phyloP scores from a whole-genome alignment of 2,113 vertebrate genomes.

The Acanthochromis polyacanthus region DNA sequence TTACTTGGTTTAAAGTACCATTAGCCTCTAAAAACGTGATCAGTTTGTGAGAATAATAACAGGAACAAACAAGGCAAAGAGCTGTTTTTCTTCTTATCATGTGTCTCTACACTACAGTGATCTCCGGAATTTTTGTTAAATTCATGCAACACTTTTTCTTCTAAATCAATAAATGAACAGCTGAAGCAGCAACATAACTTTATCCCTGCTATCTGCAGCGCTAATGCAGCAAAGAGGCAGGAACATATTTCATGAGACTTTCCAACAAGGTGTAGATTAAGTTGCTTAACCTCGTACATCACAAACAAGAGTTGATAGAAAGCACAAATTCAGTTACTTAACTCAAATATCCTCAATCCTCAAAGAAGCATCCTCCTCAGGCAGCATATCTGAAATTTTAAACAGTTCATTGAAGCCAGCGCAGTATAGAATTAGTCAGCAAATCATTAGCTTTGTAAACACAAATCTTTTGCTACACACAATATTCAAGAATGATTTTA shows the following conservation, averaged over 20 bases:
- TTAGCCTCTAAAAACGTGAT: no score
- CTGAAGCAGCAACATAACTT: constrained; percentile 24
- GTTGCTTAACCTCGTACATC: constrained; percentile 13
- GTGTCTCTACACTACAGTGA: not conserved
- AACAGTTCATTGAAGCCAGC: constrained; percentile 2
- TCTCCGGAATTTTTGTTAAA: constrained; percentile 2
- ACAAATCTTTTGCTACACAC: not conserved
- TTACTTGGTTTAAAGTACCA: no score
- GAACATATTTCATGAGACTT: not conserved
- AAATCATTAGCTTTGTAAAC: constrained; percentile 13
- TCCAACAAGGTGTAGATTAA: not conserved
- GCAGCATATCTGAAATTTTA: not conserved
- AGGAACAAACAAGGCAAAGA: not conserved
- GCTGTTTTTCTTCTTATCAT: not conserved
- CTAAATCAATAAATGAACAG: constrained; percentile 11
- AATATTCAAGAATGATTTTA: constrained; percentile 16
- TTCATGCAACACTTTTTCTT: not conserved
- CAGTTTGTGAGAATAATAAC: no score
- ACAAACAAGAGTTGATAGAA: no score
- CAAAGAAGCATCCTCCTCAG: not conserved
- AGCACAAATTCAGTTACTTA: no score
- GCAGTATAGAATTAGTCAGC: not conserved
- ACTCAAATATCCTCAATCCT: not conserved
- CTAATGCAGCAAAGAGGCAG: constrained; percentile 7
- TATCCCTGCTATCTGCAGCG: constrained; percentile 9